phyloP scores from a whole-genome alignment of 1,140 invertebrate genomes.

The Aricia agestis region DNA sequence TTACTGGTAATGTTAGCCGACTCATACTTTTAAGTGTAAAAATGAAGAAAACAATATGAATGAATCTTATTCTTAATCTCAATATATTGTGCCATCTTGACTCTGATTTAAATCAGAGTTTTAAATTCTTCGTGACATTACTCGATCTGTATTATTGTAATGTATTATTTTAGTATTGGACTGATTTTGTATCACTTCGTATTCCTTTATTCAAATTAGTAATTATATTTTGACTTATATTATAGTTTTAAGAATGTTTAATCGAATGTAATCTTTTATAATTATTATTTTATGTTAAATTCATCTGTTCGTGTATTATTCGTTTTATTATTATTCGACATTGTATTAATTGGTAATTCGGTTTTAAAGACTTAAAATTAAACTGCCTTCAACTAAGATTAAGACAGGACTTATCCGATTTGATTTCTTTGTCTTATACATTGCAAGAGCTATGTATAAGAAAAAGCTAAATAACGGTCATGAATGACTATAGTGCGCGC shows the following conservation, averaged over 20 bases:
- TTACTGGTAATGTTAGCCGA: background rate
- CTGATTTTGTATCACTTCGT: slow-evolving; percentile 35
- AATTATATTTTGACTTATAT: slow-evolving; percentile 27
- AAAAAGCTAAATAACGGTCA: no score
- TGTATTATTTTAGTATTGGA: slow-evolving; percentile 30
- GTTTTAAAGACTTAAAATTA: slow-evolving; percentile 16
- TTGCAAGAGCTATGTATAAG: no score
- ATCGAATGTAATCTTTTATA: slow-evolving; percentile 26
- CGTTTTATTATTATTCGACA: slow-evolving; percentile 21
- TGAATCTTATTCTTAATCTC: background rate
- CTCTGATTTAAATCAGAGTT: no score
- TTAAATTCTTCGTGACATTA: background rate
- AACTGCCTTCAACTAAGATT: no score
- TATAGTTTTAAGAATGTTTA: slow-evolving; percentile 30
- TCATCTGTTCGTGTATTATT: slow-evolving; percentile 23
- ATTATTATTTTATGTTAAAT: slow-evolving; percentile 22
- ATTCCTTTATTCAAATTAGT: slow-evolving; percentile 26
- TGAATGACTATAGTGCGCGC: no score
- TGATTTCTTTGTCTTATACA: no score
- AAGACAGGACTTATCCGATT: no score
- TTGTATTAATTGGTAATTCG: background rate
- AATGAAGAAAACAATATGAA: background rate
- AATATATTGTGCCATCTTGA: no score
- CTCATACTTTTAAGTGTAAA: no score
- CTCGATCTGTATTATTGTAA: slow-evolving; percentile 17